Evolutionary conservation across 2,113 vertebrate species (phyloP), one percentile per base, ranked within the genome.

Genomic region (Lepus timidus): DNA sequence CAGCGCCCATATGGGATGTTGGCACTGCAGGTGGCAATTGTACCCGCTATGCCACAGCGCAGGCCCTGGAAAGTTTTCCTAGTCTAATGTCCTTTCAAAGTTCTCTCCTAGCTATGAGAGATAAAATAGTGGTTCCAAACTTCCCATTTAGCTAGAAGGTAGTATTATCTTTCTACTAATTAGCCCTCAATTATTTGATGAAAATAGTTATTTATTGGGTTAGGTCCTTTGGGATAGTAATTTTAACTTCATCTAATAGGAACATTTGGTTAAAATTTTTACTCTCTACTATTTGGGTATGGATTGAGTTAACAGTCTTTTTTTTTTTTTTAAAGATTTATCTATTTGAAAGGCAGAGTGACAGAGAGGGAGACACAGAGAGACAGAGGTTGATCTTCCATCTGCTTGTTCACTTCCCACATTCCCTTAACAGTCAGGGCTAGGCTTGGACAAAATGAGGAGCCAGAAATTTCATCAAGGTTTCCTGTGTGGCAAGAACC

Each of bases 171-270:
- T 84, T 86, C 73, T 84, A 83, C 52, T 81, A 86, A 78, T 62
- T 75, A 76, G 68, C 9, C 19, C 65, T 70, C 79, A 64, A 65
- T 90, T 74, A 62, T 14, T 27, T 85, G 80, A 70, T 83, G 13
- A 93, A 93, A 65, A 82, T 75, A 84, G 39, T n/a, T 89, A 55
- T 65, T 51, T 81, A 31, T 84, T 86, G 23, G 82, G 12, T 64
- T 90, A 76, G 19, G 22, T 49, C 27, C 36, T 82, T 78, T 9
- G 17, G 20, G n/a, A 12, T 23, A 75, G 68, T 23, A 51, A 68
- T 80, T 84, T 79, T 88, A 78, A 82, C 52, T 64, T 95, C 68
- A 70, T 93, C 22, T 55, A n/a, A 82, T 44, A 65, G 51, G 33
- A 92, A 27, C 33, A 29, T 33, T 79, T 74, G n/a, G 44, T 65